These are phyloP conservation scores for Caenorhabditis parvicauda DNA, from an alignment of 2,888 invertebrate species.

Conservation along the genomic window DNA sequence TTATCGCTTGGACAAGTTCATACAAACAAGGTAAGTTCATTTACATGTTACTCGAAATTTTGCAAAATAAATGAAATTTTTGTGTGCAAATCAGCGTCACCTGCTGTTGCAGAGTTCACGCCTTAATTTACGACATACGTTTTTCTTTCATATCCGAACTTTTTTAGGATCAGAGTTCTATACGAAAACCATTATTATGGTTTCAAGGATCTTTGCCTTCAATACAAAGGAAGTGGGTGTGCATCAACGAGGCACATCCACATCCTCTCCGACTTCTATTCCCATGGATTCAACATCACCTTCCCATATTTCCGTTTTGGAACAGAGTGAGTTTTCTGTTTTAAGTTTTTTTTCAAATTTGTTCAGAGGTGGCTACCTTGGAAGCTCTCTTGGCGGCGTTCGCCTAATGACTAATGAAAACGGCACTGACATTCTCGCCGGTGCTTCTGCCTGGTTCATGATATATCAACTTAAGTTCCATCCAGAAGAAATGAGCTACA, in stretches of 20 bases:
- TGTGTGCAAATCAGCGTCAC: neutral
- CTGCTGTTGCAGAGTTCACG: slow-evolving; percentile 12
- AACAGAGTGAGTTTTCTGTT: slow-evolving; percentile 41
- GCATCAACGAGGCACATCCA: slow-evolving; percentile 57
- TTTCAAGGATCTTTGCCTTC: slow-evolving; percentile 58
- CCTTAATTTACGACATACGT: neutral
- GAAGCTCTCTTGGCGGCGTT: slow-evolving; percentile 58
- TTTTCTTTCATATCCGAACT: too few relatives aligned
- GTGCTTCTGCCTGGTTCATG: slow-evolving; percentile 61
- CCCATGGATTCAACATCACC: slow-evolving; percentile 57
- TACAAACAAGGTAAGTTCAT: slow-evolving; percentile 37
- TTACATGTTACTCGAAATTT: neutral
- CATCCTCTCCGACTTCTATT: slow-evolving; percentile 54
- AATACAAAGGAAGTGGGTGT: slow-evolving; percentile 47
- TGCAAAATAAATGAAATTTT: neutral
- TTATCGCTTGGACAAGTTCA: slow-evolving; percentile 52
- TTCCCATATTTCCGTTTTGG: slow-evolving; percentile 60
- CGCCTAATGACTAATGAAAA: slow-evolving; percentile 46
- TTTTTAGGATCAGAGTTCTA: slow-evolving; percentile 27
- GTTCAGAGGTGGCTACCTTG: slow-evolving; percentile 57
- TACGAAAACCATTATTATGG: slow-evolving; percentile 45
- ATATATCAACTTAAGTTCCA: slow-evolving; percentile 62
- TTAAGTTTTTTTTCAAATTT: neutral
- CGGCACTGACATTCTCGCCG: slow-evolving; percentile 40
- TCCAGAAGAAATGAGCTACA: slow-evolving; percentile 52